Base-by-base conservation (phyloP, 2,888 invertebrate species). In the Celastrina argiolus region DNA sequence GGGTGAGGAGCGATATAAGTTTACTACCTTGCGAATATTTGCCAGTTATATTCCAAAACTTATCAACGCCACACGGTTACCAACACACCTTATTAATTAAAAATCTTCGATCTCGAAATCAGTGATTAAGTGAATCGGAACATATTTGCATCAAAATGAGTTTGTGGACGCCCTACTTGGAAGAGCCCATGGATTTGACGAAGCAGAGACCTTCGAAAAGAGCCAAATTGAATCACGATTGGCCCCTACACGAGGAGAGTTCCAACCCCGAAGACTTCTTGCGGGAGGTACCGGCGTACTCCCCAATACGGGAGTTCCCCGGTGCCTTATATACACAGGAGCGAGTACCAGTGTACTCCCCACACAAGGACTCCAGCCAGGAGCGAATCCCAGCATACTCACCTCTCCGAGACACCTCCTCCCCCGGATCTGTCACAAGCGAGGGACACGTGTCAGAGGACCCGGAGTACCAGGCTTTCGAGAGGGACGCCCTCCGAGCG, bases 111-210 rank as follows among this genome's bases (percentile, higher is more conserved):
- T 7, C 10, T 18, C 10, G 2, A 45, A 51, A 22, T 22, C 22
- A 3, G 12, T 26, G 1, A 26, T 28, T 14, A 56, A 22, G n/a
- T 58, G n/a, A n/a, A n/a, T n/a, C n/a, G n/a, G n/a, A n/a, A n/a
- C n/a, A n/a, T n/a, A n/a, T n/a, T n/a, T 28, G 1, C n/a, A 59
- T 59, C 34, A 61, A 12, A 10, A 88, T 88, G 88, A 79, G 87
- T 66, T 70, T 87, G 69, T 88, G 87, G 88, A 87, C 85, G 61
- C 87, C 88, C 34, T 87, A 87, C 78, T 77, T 79, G 28, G 87
- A 85, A 65, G 78, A 84, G 74, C 77, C 86, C 4, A 68, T 88
- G 64, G 88, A 88, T 68, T 78, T 87, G 36, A 85, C 78, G 69
- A 80, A 76, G 26, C 61, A 36, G 12, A 61, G 14, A 5, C 18